Evolutionary conservation across 2,888 invertebrate genomes (phyloP).

Genomic region (Oscheius sp.): DNA sequence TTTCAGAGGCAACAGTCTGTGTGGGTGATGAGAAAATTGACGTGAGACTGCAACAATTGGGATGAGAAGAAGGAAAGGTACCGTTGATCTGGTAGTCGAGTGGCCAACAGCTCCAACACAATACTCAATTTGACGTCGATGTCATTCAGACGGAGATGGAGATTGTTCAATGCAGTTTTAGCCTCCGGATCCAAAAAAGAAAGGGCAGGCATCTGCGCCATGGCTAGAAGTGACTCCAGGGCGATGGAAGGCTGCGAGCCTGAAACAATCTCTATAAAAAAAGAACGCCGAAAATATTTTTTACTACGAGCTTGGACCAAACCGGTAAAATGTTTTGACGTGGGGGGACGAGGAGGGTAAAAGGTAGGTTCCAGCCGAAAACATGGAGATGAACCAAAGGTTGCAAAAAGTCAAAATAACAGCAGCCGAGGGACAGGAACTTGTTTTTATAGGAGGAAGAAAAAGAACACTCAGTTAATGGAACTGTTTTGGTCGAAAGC

Average conservation of each 20-base stretch:
- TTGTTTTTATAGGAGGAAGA: slow-evolving; percentile 5
- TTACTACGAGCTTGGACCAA: background rate
- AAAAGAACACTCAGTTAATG: slow-evolving; percentile 9
- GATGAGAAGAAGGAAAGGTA: slow-evolving; percentile 15
- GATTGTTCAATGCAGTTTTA: slow-evolving; percentile 58
- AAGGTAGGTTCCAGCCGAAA: background rate
- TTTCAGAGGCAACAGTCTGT: slow-evolving; percentile 50
- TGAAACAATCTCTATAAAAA: background rate
- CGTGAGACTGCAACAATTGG: slow-evolving; percentile 31
- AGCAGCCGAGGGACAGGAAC: slow-evolving; percentile 8
- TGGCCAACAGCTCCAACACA: slow-evolving; percentile 60
- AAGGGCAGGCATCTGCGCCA: slow-evolving; percentile 48
- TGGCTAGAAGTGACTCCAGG: slow-evolving; percentile 35
- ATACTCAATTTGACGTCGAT: slow-evolving; percentile 66
- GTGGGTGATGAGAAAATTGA: slow-evolving; percentile 53
- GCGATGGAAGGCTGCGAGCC: slow-evolving; percentile 7
- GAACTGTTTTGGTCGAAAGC: slow-evolving; percentile 11
- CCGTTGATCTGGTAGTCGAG: slow-evolving; percentile 56
- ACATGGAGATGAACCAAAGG: slow-evolving; percentile 23
- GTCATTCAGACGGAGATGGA: slow-evolving; percentile 63
- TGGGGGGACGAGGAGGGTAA: background rate
- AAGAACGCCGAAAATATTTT: background rate
- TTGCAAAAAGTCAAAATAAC: slow-evolving; percentile 23
- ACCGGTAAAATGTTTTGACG: background rate
- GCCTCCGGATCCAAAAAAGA: slow-evolving; percentile 62